These are phyloP conservation scores for Saccostrea glomerata DNA, from an alignment of 1,140 invertebrate species.

Conservation along the genomic window DNA sequence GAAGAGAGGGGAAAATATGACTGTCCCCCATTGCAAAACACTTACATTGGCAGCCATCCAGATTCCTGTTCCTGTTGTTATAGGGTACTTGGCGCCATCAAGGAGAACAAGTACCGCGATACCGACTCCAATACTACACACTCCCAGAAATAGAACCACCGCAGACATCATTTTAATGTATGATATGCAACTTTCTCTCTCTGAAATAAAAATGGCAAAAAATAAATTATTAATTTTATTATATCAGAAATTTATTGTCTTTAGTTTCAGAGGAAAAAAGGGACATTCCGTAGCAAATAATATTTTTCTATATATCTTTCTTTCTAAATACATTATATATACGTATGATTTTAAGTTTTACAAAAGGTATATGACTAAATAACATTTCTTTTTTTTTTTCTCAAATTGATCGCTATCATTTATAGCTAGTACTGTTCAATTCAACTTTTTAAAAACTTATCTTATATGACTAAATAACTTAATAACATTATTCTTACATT, in stretches of 20 bases:
- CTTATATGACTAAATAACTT: too few species aligned
- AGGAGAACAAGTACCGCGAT: neutral
- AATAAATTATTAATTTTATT: too few species aligned
- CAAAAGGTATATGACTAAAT: too few species aligned
- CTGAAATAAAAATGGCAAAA: neutral
- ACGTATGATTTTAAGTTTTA: too few species aligned
- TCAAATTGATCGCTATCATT: too few species aligned
- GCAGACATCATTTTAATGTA: slow-evolving; percentile 6
- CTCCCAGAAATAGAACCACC: neutral
- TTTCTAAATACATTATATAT: neutral
- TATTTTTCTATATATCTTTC: neutral
- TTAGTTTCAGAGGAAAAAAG: too few species aligned
- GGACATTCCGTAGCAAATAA: too few species aligned
- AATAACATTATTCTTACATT: too few species aligned
- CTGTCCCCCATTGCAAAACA: neutral
- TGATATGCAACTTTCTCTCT: neutral
- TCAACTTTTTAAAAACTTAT: too few species aligned
- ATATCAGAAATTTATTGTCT: too few species aligned
- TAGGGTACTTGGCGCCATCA: neutral
- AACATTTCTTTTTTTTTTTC: too few species aligned
- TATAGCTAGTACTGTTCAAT: too few species aligned
- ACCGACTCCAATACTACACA: neutral
- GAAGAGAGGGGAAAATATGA: neutral
- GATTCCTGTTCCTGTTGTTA: neutral
- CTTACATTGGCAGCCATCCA: neutral